phyloP scores from a whole-genome alignment of 2,888 invertebrate genomes.

The Odiellus spinosus region DNA sequence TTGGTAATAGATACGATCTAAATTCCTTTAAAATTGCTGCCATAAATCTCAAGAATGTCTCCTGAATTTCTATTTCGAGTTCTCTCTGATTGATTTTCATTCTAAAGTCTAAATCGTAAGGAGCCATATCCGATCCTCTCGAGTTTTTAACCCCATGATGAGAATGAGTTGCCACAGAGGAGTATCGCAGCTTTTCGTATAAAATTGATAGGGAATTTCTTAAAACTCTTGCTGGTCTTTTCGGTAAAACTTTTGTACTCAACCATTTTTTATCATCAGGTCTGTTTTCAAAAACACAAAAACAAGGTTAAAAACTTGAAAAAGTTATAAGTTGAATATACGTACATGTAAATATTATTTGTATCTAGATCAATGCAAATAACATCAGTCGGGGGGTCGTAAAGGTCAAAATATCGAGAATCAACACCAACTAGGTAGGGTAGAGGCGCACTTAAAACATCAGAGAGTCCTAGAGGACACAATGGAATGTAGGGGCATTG shows the following conservation, averaged over 20 bases:
- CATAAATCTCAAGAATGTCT: slow-evolving; percentile 92
- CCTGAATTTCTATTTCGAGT: slow-evolving; percentile 85
- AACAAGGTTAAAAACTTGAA: too few relatives aligned
- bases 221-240: slow-evolving; percentile 59
- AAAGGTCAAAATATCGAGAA: slow-evolving; percentile 90
- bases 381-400: slow-evolving; percentile 89
- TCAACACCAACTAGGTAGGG: slow-evolving; percentile 96
- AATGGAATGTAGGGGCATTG: slow-evolving; percentile 98
- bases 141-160: neutral
- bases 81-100: slow-evolving; percentile 60
- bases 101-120: slow-evolving; percentile 64
- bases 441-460: slow-evolving; percentile 88
- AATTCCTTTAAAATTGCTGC: slow-evolving; percentile 81
- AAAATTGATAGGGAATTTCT: slow-evolving; percentile 60
- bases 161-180: slow-evolving; percentile 1
- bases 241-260: slow-evolving; percentile 61
- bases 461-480: slow-evolving; percentile 87
- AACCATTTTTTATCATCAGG: slow-evolving; percentile 55
- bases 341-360: slow-evolving; percentile 61
- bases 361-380: slow-evolving; percentile 97
- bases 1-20: slow-evolving; percentile 68
- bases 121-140: slow-evolving; percentile 29
- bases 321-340: too few relatives aligned
- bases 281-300: slow-evolving; percentile 36
- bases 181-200: slow-evolving; percentile 34